These are phyloP conservation scores for Sinhomidia bicolor DNA, from an alignment of 2,888 invertebrate species.

Conservation along the genomic window DNA sequence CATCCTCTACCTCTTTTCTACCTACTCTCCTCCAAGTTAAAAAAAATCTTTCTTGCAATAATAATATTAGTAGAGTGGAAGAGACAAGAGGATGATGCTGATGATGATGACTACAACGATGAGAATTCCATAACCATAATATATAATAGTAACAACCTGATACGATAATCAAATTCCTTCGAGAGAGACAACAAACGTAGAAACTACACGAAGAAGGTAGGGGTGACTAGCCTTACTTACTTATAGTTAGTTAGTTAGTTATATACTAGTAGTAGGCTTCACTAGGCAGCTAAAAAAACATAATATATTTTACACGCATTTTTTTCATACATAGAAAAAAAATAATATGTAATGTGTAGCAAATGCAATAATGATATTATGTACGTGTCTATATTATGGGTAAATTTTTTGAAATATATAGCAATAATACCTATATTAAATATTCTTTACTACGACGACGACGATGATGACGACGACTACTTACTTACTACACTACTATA, in stretches of 20 bases:
- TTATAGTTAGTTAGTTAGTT: too few relatives aligned
- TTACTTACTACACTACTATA: conserved; percentile 21
- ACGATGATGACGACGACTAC: not conserved
- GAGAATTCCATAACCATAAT: not conserved
- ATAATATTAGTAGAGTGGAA: not conserved
- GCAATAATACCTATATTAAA: not conserved
- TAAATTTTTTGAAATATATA: not conserved
- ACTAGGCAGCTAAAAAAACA: not conserved
- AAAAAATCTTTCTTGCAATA: not conserved
- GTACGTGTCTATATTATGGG: too few relatives aligned
- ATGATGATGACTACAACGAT: not conserved
- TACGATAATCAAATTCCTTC: conserved; percentile 65
- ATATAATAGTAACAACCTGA: conserved; percentile 22
- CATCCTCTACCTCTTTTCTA: too few relatives aligned
- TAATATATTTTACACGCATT: not conserved
- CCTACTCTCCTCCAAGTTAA: too few relatives aligned
- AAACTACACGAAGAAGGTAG: conserved; percentile 27
- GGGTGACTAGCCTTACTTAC: conserved; percentile 51
- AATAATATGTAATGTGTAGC: not conserved
- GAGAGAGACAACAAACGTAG: conserved; percentile 31
- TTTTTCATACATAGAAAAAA: not conserved
- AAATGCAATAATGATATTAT: not conserved
- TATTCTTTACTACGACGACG: conserved; percentile 24
- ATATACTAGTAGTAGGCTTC: too few relatives aligned
- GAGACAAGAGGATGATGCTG: not conserved